Evolutionary conservation across 2,888 invertebrate genomes (phyloP).

Genomic region (Halictus ligatus): DNA sequence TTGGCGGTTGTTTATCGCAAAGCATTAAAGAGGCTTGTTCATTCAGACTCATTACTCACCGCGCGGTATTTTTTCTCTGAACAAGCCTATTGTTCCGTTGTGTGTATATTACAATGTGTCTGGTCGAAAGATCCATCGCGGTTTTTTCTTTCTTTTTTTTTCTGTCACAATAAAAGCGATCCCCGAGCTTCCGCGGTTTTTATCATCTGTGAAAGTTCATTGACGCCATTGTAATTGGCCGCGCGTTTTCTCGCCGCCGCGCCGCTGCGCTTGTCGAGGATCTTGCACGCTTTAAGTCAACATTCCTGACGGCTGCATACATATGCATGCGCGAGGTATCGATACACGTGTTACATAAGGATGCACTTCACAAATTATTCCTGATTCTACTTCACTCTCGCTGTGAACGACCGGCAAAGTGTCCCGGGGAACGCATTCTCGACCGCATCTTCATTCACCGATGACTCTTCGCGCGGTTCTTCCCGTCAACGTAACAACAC

Average conservation of each 20-base stretch:
- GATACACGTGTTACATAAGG: slow-evolving; percentile 36
- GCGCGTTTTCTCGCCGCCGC: neutral
- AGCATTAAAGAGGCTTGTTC: slow-evolving; percentile 8
- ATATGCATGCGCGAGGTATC: slow-evolving; percentile 13
- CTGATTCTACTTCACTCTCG: slow-evolving; percentile 11
- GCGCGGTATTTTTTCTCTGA: neutral
- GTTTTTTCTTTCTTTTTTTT: neutral
- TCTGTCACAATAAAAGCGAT: neutral
- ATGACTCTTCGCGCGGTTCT: neutral
- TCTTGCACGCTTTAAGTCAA: slow-evolving; percentile 16
- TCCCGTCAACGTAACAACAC: neutral
- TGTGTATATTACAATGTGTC: neutral
- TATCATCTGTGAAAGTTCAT: slow-evolving; percentile 42
- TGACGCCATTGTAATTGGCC: slow-evolving; percentile 31
- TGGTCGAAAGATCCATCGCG: neutral
- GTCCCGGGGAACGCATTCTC: neutral
- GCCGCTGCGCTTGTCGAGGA: neutral
- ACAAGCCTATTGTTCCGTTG: slow-evolving; percentile 6
- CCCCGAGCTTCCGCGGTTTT: slow-evolving; percentile 4
- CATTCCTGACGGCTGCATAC: slow-evolving; percentile 5
- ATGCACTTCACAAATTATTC: slow-evolving; percentile 34
- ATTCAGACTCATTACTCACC: slow-evolving; percentile 20
- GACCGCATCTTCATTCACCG: neutral
- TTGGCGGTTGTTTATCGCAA: slow-evolving; percentile 30
- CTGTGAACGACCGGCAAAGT: neutral